phyloP scores from a whole-genome alignment of 2,888 invertebrate genomes.

The Caenorhabditis uteleia region DNA sequence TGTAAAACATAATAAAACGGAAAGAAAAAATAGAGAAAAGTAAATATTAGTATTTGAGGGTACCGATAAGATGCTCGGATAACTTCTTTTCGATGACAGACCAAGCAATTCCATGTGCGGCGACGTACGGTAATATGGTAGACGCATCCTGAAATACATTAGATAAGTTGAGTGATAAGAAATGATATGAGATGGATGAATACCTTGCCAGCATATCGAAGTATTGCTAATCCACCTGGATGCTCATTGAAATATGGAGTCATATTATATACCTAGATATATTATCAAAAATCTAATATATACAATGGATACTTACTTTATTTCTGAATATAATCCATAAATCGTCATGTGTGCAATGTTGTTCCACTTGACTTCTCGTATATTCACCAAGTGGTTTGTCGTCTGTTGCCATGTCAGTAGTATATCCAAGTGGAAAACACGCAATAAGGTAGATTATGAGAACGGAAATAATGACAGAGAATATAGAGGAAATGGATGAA shows the following conservation, averaged over 20 bases:
- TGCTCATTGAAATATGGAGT: constrained; percentile 48
- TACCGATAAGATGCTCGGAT: constrained; percentile 41
- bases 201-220: constrained; percentile 52
- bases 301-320: constrained; percentile 24
- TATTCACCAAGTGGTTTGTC: too few relatives aligned
- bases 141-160: constrained; percentile 50
- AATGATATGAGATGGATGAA: background rate
- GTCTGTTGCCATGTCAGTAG: too few relatives aligned
- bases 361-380: constrained; percentile 37
- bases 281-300: constrained; percentile 3
- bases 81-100: constrained; percentile 43
- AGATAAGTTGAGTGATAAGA: background rate
- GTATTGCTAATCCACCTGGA: constrained; percentile 54
- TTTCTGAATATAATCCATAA: constrained; percentile 43
- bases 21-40: too few relatives aligned
- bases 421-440: too few relatives aligned
- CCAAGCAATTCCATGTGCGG: constrained; percentile 50
- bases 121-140: constrained; percentile 31
- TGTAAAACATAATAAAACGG: too few relatives aligned
- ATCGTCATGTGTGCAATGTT: constrained; percentile 48
- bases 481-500: too few relatives aligned
- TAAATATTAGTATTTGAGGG: constrained; percentile 14
- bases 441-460: too few relatives aligned
- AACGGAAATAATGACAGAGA: too few relatives aligned
- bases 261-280: constrained; percentile 57